Base-by-base conservation (phyloP, 2,113 vertebrate species). In the Callorhinus ursinus region DNA sequence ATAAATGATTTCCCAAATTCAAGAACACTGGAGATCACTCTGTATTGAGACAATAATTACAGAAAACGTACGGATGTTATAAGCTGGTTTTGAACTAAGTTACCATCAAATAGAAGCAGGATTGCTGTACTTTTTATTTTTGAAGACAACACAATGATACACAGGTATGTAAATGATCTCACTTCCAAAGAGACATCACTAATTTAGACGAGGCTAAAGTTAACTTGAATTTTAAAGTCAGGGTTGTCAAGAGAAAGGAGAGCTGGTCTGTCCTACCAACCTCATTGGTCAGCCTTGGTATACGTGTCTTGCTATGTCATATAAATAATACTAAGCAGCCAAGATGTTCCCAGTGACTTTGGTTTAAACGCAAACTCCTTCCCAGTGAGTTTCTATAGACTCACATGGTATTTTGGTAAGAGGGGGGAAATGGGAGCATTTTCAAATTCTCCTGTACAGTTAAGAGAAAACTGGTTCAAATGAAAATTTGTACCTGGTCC, bases 221-320 rank as follows among this genome's bases (percentile, higher is more conserved):
- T 46, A 63, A 46, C 33, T 15, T 63, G 28, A 89, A 31, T 18
- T 77, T 83, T 67, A 88, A 72, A 71, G 22, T 67, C 33, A 61
- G n/a, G 24, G 39, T 14, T 26, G 14, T 26, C 61, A 46, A 36
- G 39, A 72, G 33, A n/a, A 61, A 51, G n/a, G 53, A 59, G 33
- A 39, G 39, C 13, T 76, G 16, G 42, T 69, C 69, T 79, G 36
- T 46, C 22, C 63, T 33, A 51, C 15, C 36, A 16, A 49, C 4
- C 46, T 15, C 69, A 63, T 5, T 22, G 2, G 7, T 39, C 22
- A 11, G 13, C 55, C 51, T 57, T 28, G 24, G 57, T 22, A 7
- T 1, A 1, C 26, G 7, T 1, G 4, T n/a, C 28, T 19, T 21
- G 8, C 21, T 36, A 1, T 0, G 7, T 31, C 95, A 46, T 18